Evolutionary conservation across 2,113 vertebrate genomes (phyloP), one percentile per base, ranked within the genome.

Genomic region (Ophiodon elongatus): DNA sequence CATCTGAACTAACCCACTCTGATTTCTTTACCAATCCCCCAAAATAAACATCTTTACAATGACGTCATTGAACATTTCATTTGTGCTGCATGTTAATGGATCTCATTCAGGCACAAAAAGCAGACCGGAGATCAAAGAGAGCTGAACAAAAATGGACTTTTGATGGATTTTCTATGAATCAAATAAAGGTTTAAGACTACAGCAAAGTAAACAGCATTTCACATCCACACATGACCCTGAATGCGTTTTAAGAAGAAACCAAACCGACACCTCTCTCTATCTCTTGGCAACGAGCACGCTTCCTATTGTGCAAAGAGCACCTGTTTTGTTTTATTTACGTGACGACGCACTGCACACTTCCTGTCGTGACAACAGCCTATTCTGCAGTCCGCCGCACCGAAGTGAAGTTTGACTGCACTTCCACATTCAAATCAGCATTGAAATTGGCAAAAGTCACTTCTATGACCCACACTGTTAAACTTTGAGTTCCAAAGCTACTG

Each of bases 331-430:
- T 66, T 41, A 69, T 5, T 21, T 41, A 15, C 11, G 14, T 21
- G 29, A 52, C 35, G 56, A 5, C 9, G 33, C 68, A 43, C 29
- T 31, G 43, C 79, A 75, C 25, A 63, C 70, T 87, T 88, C 81
- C 81, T 86, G 54, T 85, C 73, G 50, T 31, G 41, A 39, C 35
- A 64, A 15, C 31, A 33, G 13, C 8, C 14, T 9, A 23, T 75
- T 52, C 50, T 56, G 35, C 45, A 45, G 65, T 39, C 23, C 15
- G 6, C 37, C 2, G 21, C 56, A 37, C 13, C 62, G 2, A 54
- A 1, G 8, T 59, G 8, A 73, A 25, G 29, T 47, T 11, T 33
- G 35, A 8, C 37, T 50, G 15, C 47, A 67, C 15, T 50, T 70
- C 69, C 31, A 29, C 67, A 21, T 73, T 81, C 27, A 73, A 39